phyloP scores from a whole-genome alignment of 64 coral and sea anemone genomes.

The Montipora capricornis region DNA sequence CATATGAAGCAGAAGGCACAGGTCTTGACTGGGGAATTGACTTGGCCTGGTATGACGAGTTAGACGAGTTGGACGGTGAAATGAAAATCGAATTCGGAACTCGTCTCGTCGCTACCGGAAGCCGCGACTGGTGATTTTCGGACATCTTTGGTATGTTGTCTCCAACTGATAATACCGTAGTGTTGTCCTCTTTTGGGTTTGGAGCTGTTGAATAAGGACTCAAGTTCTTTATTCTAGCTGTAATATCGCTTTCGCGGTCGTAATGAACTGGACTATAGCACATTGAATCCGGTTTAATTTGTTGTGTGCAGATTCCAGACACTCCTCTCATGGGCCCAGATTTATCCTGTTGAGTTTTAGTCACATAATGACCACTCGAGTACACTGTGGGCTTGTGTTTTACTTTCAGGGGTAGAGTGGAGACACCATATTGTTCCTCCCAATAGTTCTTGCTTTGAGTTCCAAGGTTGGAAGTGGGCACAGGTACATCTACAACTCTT shows the following conservation, averaged over 20 bases:
- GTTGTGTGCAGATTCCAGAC: slow-evolving; percentile 65
- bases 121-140: slow-evolving; percentile 22
- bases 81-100: slow-evolving; percentile 28
- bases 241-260: slow-evolving; percentile 60
- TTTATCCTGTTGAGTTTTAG: neutral
- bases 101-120: neutral
- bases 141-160: slow-evolving; percentile 1
- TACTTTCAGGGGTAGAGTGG: slow-evolving; percentile 59
- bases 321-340: slow-evolving; percentile 4
- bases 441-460: neutral
- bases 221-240: slow-evolving; percentile 24
- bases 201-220: neutral
- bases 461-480: neutral
- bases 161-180: neutral
- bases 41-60: neutral
- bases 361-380: slow-evolving; percentile 61
- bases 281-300: slow-evolving; percentile 91
- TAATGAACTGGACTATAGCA: slow-evolving; percentile 96
- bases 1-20: neutral
- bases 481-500: slow-evolving; percentile 2
- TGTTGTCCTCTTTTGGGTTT: neutral
- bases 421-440: slow-evolving; percentile 16
- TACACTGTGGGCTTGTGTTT: slow-evolving; percentile 30
- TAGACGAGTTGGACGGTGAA: slow-evolving; percentile 32
- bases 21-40: neutral